Percentiles rank a stretch among this genome's conserved stretches.
Evolutionary conservation across 2,797 vertebrate species (phyloP).

Genomic region (Gouania willdenowi): DNA sequence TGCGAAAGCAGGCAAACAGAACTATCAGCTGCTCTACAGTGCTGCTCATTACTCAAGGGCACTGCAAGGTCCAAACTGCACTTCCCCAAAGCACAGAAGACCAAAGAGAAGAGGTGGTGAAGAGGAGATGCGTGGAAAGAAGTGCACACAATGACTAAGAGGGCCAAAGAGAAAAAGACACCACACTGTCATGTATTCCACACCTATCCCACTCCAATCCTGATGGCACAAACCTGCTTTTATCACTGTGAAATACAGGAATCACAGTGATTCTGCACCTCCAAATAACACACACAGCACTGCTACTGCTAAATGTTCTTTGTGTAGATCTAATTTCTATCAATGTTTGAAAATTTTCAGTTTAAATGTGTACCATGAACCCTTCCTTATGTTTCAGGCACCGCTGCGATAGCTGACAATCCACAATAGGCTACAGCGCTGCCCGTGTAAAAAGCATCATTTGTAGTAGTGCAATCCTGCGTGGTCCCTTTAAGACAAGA

Average conservation of each 20-base stretch:
- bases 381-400: no score
- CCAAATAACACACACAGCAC: constrained; percentile 12
- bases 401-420: no score
- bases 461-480: no score
- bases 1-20: constrained; percentile 30
- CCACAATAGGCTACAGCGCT: no score
- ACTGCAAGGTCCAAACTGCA: constrained; percentile 38
- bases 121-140: constrained; percentile 8
- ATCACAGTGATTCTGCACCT: constrained; percentile 35
- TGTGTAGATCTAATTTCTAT: no score
- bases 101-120: constrained; percentile 2
- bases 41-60: constrained; percentile 41
- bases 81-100: constrained; percentile 27
- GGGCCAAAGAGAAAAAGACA: constrained; percentile 24
- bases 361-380: no score
- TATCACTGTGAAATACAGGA: constrained; percentile 32
- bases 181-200: constrained; percentile 41
- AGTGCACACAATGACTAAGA: background rate
- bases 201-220: constrained; percentile 47
- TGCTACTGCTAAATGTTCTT: constrained; percentile 11
- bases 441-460: no score
- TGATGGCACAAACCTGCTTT: constrained; percentile 49
- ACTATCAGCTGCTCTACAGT: constrained; percentile 22
- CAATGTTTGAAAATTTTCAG: no score
- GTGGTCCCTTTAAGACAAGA: no score